Evolutionary conservation across 1,140 invertebrate genomes (phyloP), one percentile per base, ranked within the genome.

Genomic region (Glossosoma conforme): DNA sequence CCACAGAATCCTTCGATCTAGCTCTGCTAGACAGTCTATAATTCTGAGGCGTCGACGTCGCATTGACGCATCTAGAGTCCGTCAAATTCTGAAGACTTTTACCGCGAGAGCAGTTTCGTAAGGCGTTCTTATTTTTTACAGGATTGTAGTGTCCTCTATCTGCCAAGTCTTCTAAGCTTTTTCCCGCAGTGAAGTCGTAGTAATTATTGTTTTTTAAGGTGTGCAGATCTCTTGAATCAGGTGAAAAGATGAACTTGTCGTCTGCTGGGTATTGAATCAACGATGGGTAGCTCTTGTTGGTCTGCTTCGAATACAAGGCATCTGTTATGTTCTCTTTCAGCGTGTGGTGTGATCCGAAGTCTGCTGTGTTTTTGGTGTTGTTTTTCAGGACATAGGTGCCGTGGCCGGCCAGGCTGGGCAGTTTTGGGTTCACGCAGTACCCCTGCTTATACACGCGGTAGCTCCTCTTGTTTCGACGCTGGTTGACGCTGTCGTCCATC

Each of bases 381-480:
- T 65, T 61, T 58, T 72, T 74, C 4, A 73, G 65, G 13, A 68
- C 65, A 19, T 66, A 67, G 10, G 67, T 66, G 24, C 64, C 66
- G 57, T 67, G 64, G 8, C 63, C 66, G 48, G 69, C 69, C 3
- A 72, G 54, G 21, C 61, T 61, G 22, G 67, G 62, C 30, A 70
- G 48, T 14, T 45, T 44, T 20, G 41, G 14, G 15, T 11, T 19
- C 17, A 15, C 37, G 5, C 44, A 36, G 19, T 30, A 52, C n/a
- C 71, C 71, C 53, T 67, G 70, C 57, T 73, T 75, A 38, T 72
- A 70, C 20, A 75, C 70, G 20, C 65, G 65, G 58, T 75, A 75
- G 47, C 73, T 75, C 25, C 73, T 62, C 52, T 75, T 75, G 55
- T 75, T 75, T 57, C 68, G 63, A 54, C 66, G 64, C 52, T 75